Evolutionary conservation across 2,888 invertebrate genomes (phyloP).

Genomic region (Poecilus cupreus): DNA sequence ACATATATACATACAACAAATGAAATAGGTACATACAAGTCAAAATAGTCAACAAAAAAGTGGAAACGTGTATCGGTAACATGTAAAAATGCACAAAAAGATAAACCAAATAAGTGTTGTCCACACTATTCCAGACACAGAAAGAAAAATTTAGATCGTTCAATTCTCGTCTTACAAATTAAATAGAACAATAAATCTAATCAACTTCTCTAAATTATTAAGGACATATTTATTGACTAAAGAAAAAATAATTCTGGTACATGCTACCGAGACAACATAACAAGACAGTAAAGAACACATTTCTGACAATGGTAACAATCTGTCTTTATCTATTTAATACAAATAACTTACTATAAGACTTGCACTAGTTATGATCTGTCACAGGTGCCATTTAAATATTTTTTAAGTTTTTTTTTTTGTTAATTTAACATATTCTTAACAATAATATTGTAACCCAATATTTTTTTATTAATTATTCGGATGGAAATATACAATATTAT

Average conservation of each 20-base stretch:
- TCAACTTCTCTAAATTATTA: no score
- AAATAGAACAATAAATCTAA: no score
- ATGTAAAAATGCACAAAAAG: neutral
- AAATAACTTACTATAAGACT: constrained; percentile 34
- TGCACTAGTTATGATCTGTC: constrained; percentile 18
- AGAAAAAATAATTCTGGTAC: neutral
- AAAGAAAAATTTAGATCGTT: neutral
- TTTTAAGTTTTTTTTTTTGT: no score
- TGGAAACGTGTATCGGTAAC: constrained; percentile 36
- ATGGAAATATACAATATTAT: no score
- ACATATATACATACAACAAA: constrained; percentile 57
- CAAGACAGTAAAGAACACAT: constrained; percentile 59
- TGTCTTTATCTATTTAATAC: constrained; percentile 49
- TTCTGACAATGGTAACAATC: constrained; percentile 59
- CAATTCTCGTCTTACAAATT: neutral
- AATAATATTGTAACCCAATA: no score
- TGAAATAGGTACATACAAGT: constrained; percentile 55
- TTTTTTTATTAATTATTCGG: no score
- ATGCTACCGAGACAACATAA: constrained; percentile 58
- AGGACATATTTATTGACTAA: neutral
- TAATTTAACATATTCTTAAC: no score
- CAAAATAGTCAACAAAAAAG: constrained; percentile 54
- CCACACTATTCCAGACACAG: neutral
- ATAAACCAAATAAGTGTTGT: neutral
- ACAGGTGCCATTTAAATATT: neutral